These are phyloP conservation scores for Hypolimnas misippus DNA, from an alignment of 2,888 invertebrate species.

Conservation along the genomic window DNA sequence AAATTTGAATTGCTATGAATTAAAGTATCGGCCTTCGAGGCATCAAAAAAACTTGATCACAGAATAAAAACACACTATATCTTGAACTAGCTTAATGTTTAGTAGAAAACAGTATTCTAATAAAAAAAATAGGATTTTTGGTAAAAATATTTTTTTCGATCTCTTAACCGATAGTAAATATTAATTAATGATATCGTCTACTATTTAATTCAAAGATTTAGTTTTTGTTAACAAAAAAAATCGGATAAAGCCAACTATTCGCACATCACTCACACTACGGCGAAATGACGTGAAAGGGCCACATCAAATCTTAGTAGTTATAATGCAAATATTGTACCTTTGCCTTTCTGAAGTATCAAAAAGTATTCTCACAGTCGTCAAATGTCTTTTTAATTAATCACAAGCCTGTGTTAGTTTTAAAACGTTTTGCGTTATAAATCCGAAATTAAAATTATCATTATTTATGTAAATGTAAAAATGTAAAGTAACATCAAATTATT, in stretches of 20 bases:
- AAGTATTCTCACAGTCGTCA: neutral
- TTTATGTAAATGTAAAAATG: no score
- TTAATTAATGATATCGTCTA: slow-evolving; percentile 59
- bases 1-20: slow-evolving; percentile 31
- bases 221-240: slow-evolving; percentile 26
- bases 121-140: slow-evolving; percentile 76
- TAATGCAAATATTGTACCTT: neutral
- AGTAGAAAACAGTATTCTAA: slow-evolving; percentile 68
- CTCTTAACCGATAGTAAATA: slow-evolving; percentile 64
- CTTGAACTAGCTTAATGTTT: slow-evolving; percentile 64
- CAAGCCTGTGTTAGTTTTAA: no score
- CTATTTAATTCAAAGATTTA: slow-evolving; percentile 45
- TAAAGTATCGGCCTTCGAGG: slow-evolving; percentile 59
- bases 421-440: no score
- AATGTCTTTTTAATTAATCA: neutral
- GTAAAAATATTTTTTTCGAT: slow-evolving; percentile 70
- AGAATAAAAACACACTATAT: slow-evolving; percentile 70
- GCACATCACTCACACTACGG: neutral
- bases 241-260: slow-evolving; percentile 21
- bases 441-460: no score
- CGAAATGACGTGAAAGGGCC: neutral
- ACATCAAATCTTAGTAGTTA: no score
- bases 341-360: neutral
- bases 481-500: no score
- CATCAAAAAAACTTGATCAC: slow-evolving; percentile 70